Conservation (phyloP, 2,113 vertebrate genomes). For the mouse (Mus musculus) region DNA sequence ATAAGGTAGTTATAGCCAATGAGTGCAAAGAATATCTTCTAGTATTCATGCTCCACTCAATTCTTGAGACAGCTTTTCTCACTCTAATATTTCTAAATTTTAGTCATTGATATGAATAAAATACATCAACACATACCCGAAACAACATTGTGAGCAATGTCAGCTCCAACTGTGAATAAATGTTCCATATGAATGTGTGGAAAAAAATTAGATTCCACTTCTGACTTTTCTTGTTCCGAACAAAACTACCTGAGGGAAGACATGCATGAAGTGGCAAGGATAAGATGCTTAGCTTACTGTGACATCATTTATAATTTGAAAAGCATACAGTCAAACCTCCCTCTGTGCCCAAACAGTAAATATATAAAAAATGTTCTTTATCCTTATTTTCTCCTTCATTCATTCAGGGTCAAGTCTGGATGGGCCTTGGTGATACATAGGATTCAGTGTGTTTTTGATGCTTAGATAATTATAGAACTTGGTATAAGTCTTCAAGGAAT, state of each 20-base stretch:
- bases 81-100: slow-evolving; percentile 71
- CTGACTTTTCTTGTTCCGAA: slow-evolving; percentile 36
- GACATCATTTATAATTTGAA: background rate
- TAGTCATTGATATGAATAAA: slow-evolving; percentile 69
- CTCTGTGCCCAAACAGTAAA: slow-evolving; percentile 16
- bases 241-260: slow-evolving; percentile 54
- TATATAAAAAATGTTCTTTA: background rate
- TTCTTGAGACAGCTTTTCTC: slow-evolving; percentile 30
- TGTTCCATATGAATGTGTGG: slow-evolving; percentile 33
- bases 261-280: background rate
- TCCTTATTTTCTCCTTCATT: background rate
- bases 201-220: slow-evolving; percentile 47
- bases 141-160: slow-evolving; percentile 21
- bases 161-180: slow-evolving; percentile 56
- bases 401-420: background rate
- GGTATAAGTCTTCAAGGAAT: background rate
- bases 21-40: background rate
- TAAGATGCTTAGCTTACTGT: slow-evolving; percentile 34
- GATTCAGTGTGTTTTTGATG: no score
- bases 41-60: background rate
- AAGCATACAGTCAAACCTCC: background rate
- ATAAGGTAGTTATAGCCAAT: background rate
- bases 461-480: background rate
- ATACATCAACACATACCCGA: slow-evolving; percentile 47
- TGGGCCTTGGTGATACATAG: background rate